Evolutionary conservation across 2,888 invertebrate species (phyloP).

Genomic region (Ichneumoninae sp.): DNA sequence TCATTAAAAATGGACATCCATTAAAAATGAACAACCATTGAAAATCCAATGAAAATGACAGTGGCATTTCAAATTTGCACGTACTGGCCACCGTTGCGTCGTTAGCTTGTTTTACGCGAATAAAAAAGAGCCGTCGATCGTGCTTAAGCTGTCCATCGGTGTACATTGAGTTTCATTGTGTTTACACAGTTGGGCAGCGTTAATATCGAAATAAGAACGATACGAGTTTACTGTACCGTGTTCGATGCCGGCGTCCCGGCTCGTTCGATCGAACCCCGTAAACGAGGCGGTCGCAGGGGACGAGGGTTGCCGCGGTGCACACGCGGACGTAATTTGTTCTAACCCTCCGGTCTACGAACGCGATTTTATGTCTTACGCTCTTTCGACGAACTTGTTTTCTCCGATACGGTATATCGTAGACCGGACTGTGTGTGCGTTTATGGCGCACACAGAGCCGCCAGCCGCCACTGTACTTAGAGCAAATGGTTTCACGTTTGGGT

Average conservation of each 20-base stretch:
- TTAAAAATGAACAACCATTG: no score
- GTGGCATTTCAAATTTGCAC: background rate
- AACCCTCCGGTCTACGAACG: slow-evolving; percentile 21
- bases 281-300: background rate
- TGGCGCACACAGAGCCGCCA: slow-evolving; percentile 8
- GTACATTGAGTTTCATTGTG: background rate
- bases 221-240: background rate
- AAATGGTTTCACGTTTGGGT: slow-evolving; percentile 39
- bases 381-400: slow-evolving; percentile 38
- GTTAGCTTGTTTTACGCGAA: background rate
- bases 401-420: slow-evolving; percentile 16
- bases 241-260: background rate
- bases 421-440: slow-evolving; percentile 8
- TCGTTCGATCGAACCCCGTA: slow-evolving; percentile 33
- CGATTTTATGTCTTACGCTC: slow-evolving; percentile 49
- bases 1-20: no score
- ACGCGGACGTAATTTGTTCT: slow-evolving; percentile 46
- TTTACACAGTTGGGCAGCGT: slow-evolving; percentile 10
- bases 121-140: no score
- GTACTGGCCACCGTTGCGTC: background rate
- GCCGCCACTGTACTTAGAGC: slow-evolving; percentile 41
- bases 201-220: slow-evolving; percentile 14
- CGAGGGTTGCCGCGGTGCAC: slow-evolving; percentile 14
- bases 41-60: no score
- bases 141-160: background rate